These are phyloP conservation scores for Eunapius fragilis DNA, from an alignment of 37 sponge, comb jelly and placozoan genomes.

Conservation along the genomic window DNA sequence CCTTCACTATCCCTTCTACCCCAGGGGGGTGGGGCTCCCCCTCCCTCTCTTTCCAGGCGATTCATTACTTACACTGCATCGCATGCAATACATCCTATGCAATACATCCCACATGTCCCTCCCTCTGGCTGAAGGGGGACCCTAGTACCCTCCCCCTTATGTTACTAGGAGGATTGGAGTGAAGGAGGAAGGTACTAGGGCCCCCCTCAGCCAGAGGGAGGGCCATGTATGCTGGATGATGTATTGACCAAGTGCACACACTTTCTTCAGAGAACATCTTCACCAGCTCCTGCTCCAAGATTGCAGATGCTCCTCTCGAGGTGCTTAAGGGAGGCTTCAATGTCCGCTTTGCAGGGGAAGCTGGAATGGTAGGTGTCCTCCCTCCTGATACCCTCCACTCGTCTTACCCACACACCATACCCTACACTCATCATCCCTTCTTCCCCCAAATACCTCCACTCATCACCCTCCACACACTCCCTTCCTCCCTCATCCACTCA, in stretches of 20 bases:
- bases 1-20: no score
- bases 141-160: not conserved
- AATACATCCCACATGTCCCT: not conserved
- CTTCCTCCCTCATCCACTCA: not conserved
- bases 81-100: no score
- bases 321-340: conserved; percentile 54
- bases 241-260: not conserved
- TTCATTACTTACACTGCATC: no score
- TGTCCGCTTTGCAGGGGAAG: conserved; percentile 85
- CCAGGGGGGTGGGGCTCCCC: no score
- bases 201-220: no score
- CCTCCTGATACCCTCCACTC: not conserved
- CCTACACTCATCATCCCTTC: not conserved
- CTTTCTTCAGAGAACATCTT: conserved; percentile 62
- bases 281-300: conserved; percentile 64
- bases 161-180: no score
- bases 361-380: conserved; percentile 70
- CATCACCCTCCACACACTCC: not conserved
- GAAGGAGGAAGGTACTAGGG: no score
- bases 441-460: not conserved
- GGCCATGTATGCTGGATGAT: no score
- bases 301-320: conserved; percentile 25
- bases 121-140: no score
- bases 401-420: not conserved
- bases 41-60: no score